Evolutionary conservation across 35 echinoderm and acorn worm genomes (phyloP), one percentile per base, ranked within the genome.

Genomic region (Hemicentrotus pulcherrimus): DNA sequence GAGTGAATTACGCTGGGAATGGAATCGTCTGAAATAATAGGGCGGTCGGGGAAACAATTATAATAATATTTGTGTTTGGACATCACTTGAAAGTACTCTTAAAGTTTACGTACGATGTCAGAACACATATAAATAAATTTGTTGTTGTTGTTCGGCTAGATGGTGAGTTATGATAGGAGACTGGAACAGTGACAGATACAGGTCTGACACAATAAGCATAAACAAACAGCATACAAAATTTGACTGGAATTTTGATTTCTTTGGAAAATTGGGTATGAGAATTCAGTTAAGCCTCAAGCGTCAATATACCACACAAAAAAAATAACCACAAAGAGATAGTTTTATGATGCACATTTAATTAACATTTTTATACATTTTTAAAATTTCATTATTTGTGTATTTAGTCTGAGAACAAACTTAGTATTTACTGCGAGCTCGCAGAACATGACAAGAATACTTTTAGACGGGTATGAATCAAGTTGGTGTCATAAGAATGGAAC

Each of bases 11-110:
- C 88, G 88, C 88, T 33, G 32, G 46, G 46, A 47, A 90, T 15
- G 5, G 46, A 90, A 90, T 45, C 32, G 88, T 90, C 88, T 90
- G 88, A 90, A 90, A 90, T 90, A 90, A 45, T n/a, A 78, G 65
- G 65, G 65, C 65, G 65, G n/a, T 78, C 65, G 65, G 65, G 65
- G 65, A 78, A 78, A 78, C 65, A 78, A 78, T 78, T 78, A 78
- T 78, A n/a, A 90, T 47, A 90, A 90, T 90, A 90, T 90, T 90
- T 90, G 46, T 90, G 88, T 90, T 45, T 47, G 88, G 88, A 90
- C 88, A 90, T 45, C 88, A 47, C 32, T 33, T 47, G 32, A 45
- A 90, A 90, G 46, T 90, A 47, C 88, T 45, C 32, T 90, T 46
- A 78, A 78, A 78, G 65, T 78, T 78, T 78, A 78, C 28, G 28